Base-by-base conservation (phyloP, 2,113 vertebrate species). In the Microcebus griseorufus region DNA sequence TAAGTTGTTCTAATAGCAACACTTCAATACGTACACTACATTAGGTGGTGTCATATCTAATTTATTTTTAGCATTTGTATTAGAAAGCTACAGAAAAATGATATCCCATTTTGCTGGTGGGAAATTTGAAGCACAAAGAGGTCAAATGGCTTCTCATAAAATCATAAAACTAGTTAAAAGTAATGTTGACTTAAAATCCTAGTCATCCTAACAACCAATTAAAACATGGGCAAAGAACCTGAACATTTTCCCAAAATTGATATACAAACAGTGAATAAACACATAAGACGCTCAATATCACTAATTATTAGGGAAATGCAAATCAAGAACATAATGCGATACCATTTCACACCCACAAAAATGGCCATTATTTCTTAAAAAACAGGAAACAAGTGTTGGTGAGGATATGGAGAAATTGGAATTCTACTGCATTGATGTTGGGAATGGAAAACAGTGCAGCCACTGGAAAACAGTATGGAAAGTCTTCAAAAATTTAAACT, bases 401-500 rank as follows among this genome's bases (percentile, higher is more conserved):
- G 23, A 96, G 25, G 17, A 78, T 67, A 10, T 78, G 22, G n/a
- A 88, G 37, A 95, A 87, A 90, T 0, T 93, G 42, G 48, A 93
- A 67, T 22, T 80, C 39, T 83, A 27, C 69, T 72, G 37, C 58
- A 92, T 11, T 76, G n/a, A n/a, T 67, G n/a, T 22, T 51, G 48
- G 32, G 48, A 92, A 86, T 80, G 10, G 67, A 94, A 96, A 94
- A 92, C 16, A 67, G 42, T 75, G 5, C 12, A 96, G 73, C 60
- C 60, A 81, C 69, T 53, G 25, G 48, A 84, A 92, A 81, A 80
- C 17, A 82, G 37, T 64, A 65, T 22, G 25, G 42, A 0, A 9
- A 88, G 92, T 93, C 69, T 78, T 65, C 58, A 82, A 92, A 94
- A 80, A 92, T 79, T 45, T 73, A 82, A 65, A 37, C 37, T 78